Evolutionary conservation across 1,140 invertebrate genomes (phyloP).

Genomic region (Meloidogyne exigua): DNA sequence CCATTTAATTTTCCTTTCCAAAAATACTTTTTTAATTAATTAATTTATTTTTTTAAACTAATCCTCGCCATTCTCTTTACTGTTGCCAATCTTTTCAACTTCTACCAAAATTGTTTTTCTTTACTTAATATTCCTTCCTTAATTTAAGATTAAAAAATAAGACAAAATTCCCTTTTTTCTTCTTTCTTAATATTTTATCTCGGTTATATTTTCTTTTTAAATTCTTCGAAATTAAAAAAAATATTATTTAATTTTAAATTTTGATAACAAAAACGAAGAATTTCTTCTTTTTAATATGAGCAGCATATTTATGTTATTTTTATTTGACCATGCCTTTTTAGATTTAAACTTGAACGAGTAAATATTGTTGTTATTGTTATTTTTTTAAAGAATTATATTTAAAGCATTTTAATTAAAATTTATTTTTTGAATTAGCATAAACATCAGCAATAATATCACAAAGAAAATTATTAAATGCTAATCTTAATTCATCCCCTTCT

Average conservation of each 20-base stretch:
- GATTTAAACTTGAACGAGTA: neutral
- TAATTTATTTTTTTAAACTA: too few relatives aligned
- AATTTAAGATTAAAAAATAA: too few relatives aligned
- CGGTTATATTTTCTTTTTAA: neutral
- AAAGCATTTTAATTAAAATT: neutral
- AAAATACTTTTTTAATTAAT: too few relatives aligned
- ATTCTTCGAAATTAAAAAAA: neutral
- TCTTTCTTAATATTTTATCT: neutral
- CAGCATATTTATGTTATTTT: neutral
- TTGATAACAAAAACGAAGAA: neutral
- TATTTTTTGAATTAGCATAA: constrained; percentile 10
- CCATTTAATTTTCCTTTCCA: too few relatives aligned
- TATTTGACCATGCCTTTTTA: neutral
- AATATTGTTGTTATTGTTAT: neutral
- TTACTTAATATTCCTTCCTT: too few relatives aligned
- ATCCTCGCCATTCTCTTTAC: too few relatives aligned
- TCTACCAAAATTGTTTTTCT: neutral
- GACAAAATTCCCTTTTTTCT: too few relatives aligned
- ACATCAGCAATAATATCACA: constrained; percentile 41
- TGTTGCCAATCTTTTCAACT: neutral
- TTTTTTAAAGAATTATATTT: neutral
- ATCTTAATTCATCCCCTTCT: constrained; percentile 43
- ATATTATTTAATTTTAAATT: neutral
- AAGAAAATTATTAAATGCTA: constrained; percentile 52
- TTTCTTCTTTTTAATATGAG: neutral